These are phyloP conservation scores for Ancistrus triradiatus DNA, from an alignment of 2,113 vertebrate species.

Conservation along the genomic window DNA sequence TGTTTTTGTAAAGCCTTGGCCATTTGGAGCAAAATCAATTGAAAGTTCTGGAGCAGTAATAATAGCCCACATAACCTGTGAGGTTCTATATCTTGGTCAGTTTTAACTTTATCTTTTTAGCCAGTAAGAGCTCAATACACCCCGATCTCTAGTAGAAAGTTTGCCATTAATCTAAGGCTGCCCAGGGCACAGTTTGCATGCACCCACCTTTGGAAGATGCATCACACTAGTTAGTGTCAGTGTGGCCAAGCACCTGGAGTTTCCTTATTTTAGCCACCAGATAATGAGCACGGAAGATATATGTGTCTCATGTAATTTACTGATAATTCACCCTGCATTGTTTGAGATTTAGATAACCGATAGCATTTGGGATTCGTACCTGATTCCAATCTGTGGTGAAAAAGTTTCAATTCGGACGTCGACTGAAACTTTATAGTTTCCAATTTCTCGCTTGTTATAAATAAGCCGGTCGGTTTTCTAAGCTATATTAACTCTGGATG, in stretches of 20 bases:
- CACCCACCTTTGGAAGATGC: slow-evolving; percentile 18
- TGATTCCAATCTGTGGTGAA: neutral
- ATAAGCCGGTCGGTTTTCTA: neutral
- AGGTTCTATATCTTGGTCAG: slow-evolving; percentile 64
- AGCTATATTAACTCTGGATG: neutral
- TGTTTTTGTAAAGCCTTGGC: too few species aligned
- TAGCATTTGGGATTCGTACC: neutral
- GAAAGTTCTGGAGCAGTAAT: slow-evolving; percentile 76
- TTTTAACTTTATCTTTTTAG: slow-evolving; percentile 70
- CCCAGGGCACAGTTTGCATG: slow-evolving; percentile 37
- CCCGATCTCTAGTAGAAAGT: slow-evolving; percentile 65
- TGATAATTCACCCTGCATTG: slow-evolving; percentile 10
- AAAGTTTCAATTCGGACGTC: too few species aligned
- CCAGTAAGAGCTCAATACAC: slow-evolving; percentile 63
- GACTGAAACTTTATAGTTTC: neutral
- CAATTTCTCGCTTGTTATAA: neutral
- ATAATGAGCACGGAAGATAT: slow-evolving; percentile 12
- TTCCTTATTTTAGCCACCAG: slow-evolving; percentile 17
- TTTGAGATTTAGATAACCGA: slow-evolving; percentile 5
- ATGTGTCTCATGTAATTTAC: slow-evolving; percentile 21
- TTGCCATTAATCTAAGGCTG: slow-evolving; percentile 62
- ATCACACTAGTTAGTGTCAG: slow-evolving; percentile 22
- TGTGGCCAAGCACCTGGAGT: neutral
- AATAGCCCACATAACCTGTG: slow-evolving; percentile 66
- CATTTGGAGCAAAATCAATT: slow-evolving; percentile 66